Percentiles rank a stretch among this genome's conserved stretches.
Conservation (phyloP, 1,140 invertebrate species). For the Drosophila murphyi region DNA sequence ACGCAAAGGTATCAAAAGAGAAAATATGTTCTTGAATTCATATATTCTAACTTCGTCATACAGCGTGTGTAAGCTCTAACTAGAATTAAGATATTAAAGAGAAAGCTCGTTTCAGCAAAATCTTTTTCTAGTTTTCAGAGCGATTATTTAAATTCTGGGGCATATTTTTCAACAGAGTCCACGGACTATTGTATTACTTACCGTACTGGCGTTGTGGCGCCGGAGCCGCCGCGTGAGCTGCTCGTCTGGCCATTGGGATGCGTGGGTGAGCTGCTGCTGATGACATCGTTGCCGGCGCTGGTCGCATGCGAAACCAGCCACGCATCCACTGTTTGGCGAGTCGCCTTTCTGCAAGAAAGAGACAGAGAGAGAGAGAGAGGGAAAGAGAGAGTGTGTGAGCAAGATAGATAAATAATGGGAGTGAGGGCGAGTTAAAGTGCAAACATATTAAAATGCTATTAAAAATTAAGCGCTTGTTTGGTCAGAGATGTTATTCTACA, state of each 20-base stretch:
- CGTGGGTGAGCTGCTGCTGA: conserved; percentile 87
- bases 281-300: conserved; percentile 86
- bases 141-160: no score
- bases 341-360: conserved; percentile 91
- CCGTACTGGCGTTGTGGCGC: conserved; percentile 94
- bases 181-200: conserved; percentile 62
- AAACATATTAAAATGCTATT: conserved; percentile 66
- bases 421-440: conserved; percentile 17
- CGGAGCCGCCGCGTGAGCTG: conserved; percentile 88
- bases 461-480: conserved; percentile 56
- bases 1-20: background rate
- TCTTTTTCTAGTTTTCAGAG: no score
- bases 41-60: no score
- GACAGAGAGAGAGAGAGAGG: background rate
- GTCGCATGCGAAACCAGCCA: conserved; percentile 96
- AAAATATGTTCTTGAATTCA: no score
- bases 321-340: conserved; percentile 94
- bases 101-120: no score
- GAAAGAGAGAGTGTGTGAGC: background rate
- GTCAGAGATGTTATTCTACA: conserved; percentile 12
- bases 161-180: no score
- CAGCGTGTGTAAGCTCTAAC: no score
- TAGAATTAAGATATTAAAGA: no score
- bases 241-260: conserved; percentile 85
- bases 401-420: no score